Percentiles rank a stretch among this genome's conserved stretches.
Evolutionary conservation across 1,140 invertebrate genomes (phyloP).

Genomic region (Ceratoteleas bidentatus): DNA sequence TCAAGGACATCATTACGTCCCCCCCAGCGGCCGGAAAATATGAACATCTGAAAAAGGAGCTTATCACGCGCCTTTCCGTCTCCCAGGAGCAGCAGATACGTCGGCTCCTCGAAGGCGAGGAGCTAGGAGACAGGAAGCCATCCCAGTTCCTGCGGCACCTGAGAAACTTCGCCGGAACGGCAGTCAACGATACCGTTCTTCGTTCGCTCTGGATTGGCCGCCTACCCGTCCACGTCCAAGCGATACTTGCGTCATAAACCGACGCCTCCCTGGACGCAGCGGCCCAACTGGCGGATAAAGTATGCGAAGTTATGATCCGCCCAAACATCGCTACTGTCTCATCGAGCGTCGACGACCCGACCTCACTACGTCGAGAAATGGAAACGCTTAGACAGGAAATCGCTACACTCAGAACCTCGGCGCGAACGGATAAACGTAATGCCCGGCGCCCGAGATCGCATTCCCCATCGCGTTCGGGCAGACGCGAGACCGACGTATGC

Average conservation of each 20-base stretch:
- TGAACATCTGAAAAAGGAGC: neutral
- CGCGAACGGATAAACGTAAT: too few relatives aligned
- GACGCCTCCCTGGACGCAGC: constrained; percentile 46
- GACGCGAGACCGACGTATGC: too few relatives aligned
- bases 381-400: too few relatives aligned
- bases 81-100: neutral
- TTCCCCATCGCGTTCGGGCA: too few relatives aligned
- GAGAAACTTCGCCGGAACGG: constrained; percentile 28
- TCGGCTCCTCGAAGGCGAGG: neutral
- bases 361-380: too few relatives aligned
- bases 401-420: too few relatives aligned
- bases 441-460: too few relatives aligned
- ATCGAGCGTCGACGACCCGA: too few relatives aligned
- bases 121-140: constrained; percentile 63
- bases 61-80: neutral
- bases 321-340: too few relatives aligned
- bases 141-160: constrained; percentile 68
- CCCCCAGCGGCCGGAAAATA: constrained; percentile 2
- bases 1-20: neutral
- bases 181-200: constrained; percentile 19
- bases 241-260: neutral
- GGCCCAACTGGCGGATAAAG: constrained; percentile 76
- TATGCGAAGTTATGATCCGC: constrained; percentile 72
- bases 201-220: constrained; percentile 46
- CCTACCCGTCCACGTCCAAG: constrained; percentile 33